These are phyloP conservation scores for Hydropsyche tenuis DNA, from an alignment of 1,140 invertebrate species.

Conservation along the genomic window DNA sequence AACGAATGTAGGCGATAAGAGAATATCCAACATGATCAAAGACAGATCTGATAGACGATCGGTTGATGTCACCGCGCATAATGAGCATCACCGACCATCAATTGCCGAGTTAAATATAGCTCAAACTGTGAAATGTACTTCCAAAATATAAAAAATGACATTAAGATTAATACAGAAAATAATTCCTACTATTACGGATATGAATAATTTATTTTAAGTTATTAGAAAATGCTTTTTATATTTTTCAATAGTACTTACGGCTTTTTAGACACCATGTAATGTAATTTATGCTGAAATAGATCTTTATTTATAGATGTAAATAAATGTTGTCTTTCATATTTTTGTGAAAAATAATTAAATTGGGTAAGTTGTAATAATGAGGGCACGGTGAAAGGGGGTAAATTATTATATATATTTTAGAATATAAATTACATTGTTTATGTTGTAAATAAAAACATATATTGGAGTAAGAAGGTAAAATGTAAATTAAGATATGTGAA, in stretches of 20 bases:
- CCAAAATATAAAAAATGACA: slow-evolving; percentile 42
- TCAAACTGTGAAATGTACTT: slow-evolving; percentile 49
- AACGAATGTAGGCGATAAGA: slow-evolving; percentile 28
- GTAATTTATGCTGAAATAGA: too few relatives aligned
- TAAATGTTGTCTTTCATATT: too few relatives aligned
- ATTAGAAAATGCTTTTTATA: background rate
- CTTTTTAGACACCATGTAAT: background rate
- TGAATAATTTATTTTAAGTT: background rate
- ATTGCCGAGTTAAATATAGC: slow-evolving; percentile 46
- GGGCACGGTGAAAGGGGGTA: too few relatives aligned
- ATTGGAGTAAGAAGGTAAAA: too few relatives aligned
- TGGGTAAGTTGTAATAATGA: too few relatives aligned
- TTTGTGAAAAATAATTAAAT: too few relatives aligned
- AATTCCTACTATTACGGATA: background rate
- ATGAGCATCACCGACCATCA: slow-evolving; percentile 37
- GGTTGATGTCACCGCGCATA: background rate
- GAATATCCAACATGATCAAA: slow-evolving; percentile 41
- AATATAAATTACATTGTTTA: too few relatives aligned
- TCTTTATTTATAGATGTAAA: too few relatives aligned
- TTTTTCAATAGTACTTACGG: background rate
- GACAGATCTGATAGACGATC: background rate
- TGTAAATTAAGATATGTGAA: too few relatives aligned
- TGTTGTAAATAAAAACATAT: too few relatives aligned
- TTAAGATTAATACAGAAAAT: background rate
- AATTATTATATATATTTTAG: too few relatives aligned